These are phyloP conservation scores for Hippoglossus hippoglossus DNA, from an alignment of 2,797 vertebrate species.

Conservation along the genomic window DNA sequence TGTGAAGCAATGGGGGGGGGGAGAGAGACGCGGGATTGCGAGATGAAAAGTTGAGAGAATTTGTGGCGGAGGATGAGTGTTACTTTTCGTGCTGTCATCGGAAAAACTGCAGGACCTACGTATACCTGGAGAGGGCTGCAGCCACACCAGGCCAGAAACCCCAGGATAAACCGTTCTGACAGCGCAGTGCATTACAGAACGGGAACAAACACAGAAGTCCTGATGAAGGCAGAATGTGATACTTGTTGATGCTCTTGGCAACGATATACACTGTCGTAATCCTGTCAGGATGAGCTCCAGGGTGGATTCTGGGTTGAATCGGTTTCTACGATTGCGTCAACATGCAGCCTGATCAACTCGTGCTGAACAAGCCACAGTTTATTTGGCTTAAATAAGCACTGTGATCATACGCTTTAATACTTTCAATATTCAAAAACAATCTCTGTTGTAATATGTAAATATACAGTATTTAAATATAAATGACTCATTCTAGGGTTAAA, in stretches of 20 bases:
- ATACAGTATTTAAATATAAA: too few species aligned
- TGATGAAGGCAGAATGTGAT: conserved; percentile 14
- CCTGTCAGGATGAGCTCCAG: too few species aligned
- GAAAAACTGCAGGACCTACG: conserved; percentile 32
- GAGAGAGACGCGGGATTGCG: background rate
- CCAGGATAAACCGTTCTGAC: conserved; percentile 44
- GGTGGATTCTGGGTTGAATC: too few species aligned
- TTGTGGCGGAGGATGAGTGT: conserved; percentile 11
- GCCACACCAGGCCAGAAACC: background rate
- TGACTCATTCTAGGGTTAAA: too few species aligned
- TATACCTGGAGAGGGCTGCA: conserved; percentile 9
- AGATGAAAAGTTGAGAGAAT: conserved; percentile 16
- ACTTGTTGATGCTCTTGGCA: conserved; percentile 4
- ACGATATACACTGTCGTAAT: conserved; percentile 1
- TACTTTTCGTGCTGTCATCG: conserved; percentile 44
- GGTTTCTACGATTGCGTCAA: background rate
- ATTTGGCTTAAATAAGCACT: too few species aligned
- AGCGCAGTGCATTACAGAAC: conserved; percentile 25
- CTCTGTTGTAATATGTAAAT: too few species aligned
- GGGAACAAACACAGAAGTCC: conserved; percentile 14
- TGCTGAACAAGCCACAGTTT: too few species aligned
- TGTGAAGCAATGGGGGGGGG: conserved; percentile 19
- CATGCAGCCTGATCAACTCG: too few species aligned
- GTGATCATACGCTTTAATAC: too few species aligned
- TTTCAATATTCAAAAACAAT: too few species aligned